phyloP scores from a whole-genome alignment of 2,888 invertebrate species.

The Pandemis heparana region DNA sequence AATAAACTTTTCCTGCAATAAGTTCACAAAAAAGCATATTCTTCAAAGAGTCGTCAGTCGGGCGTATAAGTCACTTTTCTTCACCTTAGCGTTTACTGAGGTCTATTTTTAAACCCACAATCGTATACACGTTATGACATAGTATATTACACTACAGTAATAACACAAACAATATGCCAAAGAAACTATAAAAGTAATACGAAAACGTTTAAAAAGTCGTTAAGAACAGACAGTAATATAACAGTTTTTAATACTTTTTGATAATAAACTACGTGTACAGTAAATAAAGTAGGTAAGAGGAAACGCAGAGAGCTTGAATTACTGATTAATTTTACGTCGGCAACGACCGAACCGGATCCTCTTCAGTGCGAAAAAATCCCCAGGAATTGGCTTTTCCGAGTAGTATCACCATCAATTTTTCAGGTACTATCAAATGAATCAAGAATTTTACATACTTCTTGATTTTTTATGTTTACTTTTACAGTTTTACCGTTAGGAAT shows the following conservation, averaged over 20 bases:
- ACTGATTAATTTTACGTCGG: conserved; percentile 37
- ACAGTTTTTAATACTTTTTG: conserved; percentile 16
- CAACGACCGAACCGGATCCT: conserved; percentile 11
- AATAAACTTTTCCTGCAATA: not conserved
- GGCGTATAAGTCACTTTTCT: not conserved
- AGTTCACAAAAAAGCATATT: not conserved
- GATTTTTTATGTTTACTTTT: not conserved
- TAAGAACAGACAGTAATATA: conserved; percentile 5
- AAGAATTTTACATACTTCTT: too few relatives aligned
- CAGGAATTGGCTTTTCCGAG: conserved; percentile 17
- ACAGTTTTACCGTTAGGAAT: not conserved
- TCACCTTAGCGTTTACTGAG: not conserved
- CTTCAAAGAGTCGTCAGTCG: not conserved
- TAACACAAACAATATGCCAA: not conserved
- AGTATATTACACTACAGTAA: not conserved
- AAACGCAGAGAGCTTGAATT: conserved; percentile 27
- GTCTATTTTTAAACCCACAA: conserved; percentile 1
- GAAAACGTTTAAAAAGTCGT: conserved; percentile 31
- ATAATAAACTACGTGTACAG: not conserved
- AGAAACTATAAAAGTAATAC: conserved; percentile 10
- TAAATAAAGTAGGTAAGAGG: not conserved
- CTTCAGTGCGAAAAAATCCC: conserved; percentile 16
- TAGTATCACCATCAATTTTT: conserved; percentile 15
- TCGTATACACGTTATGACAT: not conserved
- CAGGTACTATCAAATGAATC: too few relatives aligned